Base-by-base conservation (phyloP, 2,113 vertebrate species). In the Centrocercus urophasianus region DNA sequence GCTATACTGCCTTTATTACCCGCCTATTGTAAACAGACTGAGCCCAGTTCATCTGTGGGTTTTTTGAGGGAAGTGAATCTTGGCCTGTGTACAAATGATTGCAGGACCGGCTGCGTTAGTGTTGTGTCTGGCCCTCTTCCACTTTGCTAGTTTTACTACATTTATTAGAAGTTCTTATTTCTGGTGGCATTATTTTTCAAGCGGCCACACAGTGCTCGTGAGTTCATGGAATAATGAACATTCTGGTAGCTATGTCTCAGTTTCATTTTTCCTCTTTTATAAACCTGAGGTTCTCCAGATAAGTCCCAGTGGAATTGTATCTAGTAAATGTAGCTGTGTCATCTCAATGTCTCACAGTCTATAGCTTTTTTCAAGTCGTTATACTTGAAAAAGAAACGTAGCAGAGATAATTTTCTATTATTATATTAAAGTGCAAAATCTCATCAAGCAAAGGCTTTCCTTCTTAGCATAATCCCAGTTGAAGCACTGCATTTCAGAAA, bases 381-480 rank as follows among this genome's bases (percentile, higher is more conserved):
- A 34, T 30, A 73, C 8, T 63, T 54, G 45, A 84, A 84, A 67
- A 64, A 30, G 52, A 78, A 86, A 34, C 3, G 4, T 38, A 75
- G 57, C 61, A 87, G 81, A 86, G 86, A 78, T 60, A 12, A 25
- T 67, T 93, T 93, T 84, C 77, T 89, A 15, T 91, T 56, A 40
- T 59, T 61, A 28, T 8, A 65, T 76, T 80, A 34, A n/a, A 78
- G 30, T 7, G 6, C 45, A 48, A 61, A 80, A 34, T 60, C 27
- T 93, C 85, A 84, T 30, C 65, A 59, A 77, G 81, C 61, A 71
- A 56, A 82, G 24, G 34, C 40, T 54, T 54, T 60, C 32, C 30
- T 69, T 36, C 36, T 83, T n/a, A 24, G 30, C 87, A 25, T 48
- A 21, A 50, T 83, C 52, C 57, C 32, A 75, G 5, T 0, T 71